These are phyloP conservation scores for Dasysyrphus tricinctus DNA, from an alignment of 2,888 invertebrate genomes.

Conservation along the genomic window DNA sequence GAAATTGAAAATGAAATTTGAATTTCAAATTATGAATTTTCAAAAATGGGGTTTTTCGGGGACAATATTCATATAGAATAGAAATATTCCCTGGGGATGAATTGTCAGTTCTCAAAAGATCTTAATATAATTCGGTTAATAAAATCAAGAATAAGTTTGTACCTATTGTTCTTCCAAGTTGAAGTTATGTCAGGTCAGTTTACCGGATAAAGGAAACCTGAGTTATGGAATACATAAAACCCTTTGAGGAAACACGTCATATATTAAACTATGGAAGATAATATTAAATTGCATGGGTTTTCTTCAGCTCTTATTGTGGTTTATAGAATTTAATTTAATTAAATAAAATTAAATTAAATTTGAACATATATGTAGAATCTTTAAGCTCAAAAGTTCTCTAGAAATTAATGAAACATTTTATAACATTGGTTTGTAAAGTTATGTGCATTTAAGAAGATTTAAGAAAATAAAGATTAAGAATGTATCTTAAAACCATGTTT, in stretches of 20 bases:
- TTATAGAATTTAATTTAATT: not conserved
- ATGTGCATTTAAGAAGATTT: too few relatives aligned
- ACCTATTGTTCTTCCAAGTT: constrained; percentile 12
- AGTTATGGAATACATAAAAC: not conserved
- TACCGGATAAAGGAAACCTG: not conserved
- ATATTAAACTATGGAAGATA: not conserved
- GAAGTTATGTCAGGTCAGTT: not conserved
- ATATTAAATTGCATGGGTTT: not conserved
- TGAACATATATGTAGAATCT: too few relatives aligned
- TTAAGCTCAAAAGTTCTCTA: too few relatives aligned
- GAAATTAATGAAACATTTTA: too few relatives aligned
- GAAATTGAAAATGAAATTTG: constrained; percentile 23
- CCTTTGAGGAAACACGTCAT: not conserved
- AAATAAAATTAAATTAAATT: too few relatives aligned
- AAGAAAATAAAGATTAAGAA: too few relatives aligned
- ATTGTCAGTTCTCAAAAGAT: not conserved
- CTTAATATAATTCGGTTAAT: constrained; percentile 5
- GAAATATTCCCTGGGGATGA: not conserved
- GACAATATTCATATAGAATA: constrained; percentile 2
- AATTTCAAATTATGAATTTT: constrained; percentile 14
- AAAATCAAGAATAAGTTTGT: constrained; percentile 10
- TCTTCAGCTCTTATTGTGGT: not conserved
- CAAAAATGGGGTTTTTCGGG: not conserved
- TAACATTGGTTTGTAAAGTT: too few relatives aligned
- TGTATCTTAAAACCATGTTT: too few relatives aligned